A percentile compares a stretch with the other conserved stretches of the same genome.
phyloP scores from a whole-genome alignment of 2,888 invertebrate genomes.

The Stenodema calcarata region DNA sequence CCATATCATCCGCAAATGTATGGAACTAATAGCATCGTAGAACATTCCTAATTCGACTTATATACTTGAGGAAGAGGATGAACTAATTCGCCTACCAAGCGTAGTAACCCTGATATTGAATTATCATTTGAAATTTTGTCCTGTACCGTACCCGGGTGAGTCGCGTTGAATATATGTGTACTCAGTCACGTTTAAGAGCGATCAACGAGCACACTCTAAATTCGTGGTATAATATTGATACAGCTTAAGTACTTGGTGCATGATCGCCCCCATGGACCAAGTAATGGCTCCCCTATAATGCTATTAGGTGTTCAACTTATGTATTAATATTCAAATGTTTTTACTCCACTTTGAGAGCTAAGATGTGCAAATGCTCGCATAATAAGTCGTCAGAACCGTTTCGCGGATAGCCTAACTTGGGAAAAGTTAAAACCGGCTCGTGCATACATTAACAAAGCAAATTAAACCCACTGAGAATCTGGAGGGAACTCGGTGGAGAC shows the following conservation, averaged over 20 bases:
- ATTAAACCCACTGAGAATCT: slow-evolving; percentile 19
- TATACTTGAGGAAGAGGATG: too few species aligned
- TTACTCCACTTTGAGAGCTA: slow-evolving; percentile 5
- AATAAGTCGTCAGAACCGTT: slow-evolving; percentile 26
- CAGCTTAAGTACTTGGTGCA: not conserved
- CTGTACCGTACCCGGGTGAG: too few species aligned
- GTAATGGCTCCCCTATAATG: not conserved
- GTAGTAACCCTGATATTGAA: too few species aligned
- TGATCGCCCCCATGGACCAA: not conserved
- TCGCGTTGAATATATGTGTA: too few species aligned
- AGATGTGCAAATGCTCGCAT: slow-evolving; percentile 45
- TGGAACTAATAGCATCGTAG: too few species aligned
- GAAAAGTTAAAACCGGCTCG: slow-evolving; percentile 39
- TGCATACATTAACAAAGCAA: slow-evolving; percentile 42
- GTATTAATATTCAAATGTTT: slow-evolving; percentile 32
- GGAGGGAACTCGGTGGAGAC: not conserved
- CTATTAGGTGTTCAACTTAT: slow-evolving; percentile 2
- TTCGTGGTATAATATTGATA: too few species aligned
- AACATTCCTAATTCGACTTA: too few species aligned
- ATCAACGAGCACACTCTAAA: too few species aligned
- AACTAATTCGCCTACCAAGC: too few species aligned
- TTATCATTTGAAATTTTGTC: too few species aligned
- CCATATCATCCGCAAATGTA: too few species aligned
- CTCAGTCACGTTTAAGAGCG: too few species aligned
- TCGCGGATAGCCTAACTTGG: slow-evolving; percentile 26